Evolutionary conservation across 2,113 vertebrate species (phyloP).

Genomic region (Zapornia atra): DNA sequence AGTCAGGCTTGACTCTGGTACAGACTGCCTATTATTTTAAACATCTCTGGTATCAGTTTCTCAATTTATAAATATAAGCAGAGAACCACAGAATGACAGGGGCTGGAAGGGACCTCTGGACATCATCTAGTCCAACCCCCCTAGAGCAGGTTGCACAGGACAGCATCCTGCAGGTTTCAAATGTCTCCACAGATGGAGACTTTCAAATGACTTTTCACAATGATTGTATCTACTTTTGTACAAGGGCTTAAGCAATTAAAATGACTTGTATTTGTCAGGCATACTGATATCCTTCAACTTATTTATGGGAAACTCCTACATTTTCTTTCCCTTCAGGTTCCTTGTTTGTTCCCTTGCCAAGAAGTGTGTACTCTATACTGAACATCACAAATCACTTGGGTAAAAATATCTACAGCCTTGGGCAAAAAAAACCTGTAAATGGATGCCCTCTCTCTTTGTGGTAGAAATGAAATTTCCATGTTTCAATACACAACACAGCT

Average conservation of each 20-base stretch:
- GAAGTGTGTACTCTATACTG: background rate
- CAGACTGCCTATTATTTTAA: background rate
- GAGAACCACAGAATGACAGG: too few species aligned
- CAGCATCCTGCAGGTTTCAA: too few species aligned
- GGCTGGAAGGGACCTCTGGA: too few species aligned
- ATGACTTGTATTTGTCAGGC: background rate
- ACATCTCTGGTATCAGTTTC: background rate
- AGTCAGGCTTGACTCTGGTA: background rate
- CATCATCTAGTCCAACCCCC: too few species aligned
- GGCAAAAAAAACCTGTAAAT: background rate
- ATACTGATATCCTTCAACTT: background rate
- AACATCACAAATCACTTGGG: background rate
- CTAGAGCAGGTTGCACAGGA: too few species aligned
- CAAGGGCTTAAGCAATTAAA: background rate
- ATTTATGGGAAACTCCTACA: background rate
- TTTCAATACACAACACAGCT: background rate
- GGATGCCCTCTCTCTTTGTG: background rate
- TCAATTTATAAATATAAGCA: background rate
- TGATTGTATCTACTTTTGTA: background rate
- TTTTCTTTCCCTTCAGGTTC: background rate
- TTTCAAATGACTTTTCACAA: too few species aligned
- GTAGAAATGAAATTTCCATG: background rate
- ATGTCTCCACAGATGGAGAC: too few species aligned
- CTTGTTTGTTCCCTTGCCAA: background rate
- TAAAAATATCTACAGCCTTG: background rate